phyloP scores from a whole-genome alignment of 1,140 invertebrate species.

The Lordiphosa stackelbergi region DNA sequence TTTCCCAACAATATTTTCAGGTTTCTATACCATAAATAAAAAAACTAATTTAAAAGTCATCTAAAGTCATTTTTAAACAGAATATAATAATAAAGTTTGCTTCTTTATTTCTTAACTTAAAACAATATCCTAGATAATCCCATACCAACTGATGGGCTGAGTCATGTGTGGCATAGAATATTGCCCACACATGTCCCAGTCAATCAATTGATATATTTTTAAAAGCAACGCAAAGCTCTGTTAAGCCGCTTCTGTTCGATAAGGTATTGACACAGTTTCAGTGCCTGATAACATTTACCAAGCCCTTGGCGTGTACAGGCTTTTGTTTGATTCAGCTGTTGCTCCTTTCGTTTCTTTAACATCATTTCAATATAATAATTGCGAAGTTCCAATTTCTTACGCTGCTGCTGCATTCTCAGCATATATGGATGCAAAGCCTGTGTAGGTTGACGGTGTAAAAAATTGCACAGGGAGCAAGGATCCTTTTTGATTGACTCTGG shows the following conservation, averaged over 20 bases:
- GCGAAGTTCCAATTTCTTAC: constrained; percentile 23
- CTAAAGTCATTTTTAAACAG: no score
- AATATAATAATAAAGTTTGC: no score
- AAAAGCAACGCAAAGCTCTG: not conserved
- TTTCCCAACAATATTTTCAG: no score
- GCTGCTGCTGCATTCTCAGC: constrained; percentile 24
- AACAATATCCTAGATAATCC: no score
- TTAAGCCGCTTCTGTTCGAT: constrained; percentile 5
- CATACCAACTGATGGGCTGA: not conserved
- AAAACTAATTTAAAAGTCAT: no score
- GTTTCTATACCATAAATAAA: no score
- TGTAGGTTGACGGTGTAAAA: not conserved
- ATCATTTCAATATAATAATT: constrained; percentile 29
- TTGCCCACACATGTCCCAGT: not conserved
- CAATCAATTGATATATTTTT: not conserved
- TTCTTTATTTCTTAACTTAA: no score
- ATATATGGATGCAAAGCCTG: constrained; percentile 25
- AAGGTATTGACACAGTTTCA: constrained; percentile 9
- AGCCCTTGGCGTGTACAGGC: not conserved
- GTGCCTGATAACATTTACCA: constrained; percentile 1
- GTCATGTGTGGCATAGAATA: not conserved
- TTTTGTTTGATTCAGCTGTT: not conserved
- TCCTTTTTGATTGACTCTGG: not conserved
- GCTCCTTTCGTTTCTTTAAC: not conserved
- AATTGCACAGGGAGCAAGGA: constrained; percentile 19